A percentile compares a stretch with the other conserved stretches of the same genome.
Evolutionary conservation across 2,113 vertebrate species (phyloP).

Genomic region (Psettodes erumei): DNA sequence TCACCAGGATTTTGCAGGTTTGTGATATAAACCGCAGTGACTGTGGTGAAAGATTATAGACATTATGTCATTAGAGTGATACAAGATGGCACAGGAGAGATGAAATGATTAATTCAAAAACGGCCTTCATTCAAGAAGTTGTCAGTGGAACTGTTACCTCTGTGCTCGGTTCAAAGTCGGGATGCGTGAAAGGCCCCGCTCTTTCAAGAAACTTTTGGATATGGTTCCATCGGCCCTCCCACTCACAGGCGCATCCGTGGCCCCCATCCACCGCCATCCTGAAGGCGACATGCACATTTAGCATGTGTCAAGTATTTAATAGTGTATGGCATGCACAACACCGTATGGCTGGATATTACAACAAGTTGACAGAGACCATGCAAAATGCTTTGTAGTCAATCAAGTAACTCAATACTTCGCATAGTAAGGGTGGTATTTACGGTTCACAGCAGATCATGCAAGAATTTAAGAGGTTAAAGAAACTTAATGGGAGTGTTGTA

Average conservation of each 20-base stretch:
- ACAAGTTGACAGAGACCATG: not conserved
- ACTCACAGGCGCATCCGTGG: conserved; percentile 89
- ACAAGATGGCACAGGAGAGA: not conserved
- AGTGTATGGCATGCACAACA: not conserved
- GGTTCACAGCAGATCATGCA: conserved; percentile 24
- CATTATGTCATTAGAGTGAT: not conserved
- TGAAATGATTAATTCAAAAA: not conserved
- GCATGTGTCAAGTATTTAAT: not conserved
- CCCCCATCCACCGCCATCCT: conserved; percentile 96
- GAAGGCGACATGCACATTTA: conserved; percentile 80
- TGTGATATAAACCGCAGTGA: conserved; percentile 93
- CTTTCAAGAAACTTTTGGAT: conserved; percentile 95
- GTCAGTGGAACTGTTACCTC: conserved; percentile 83
- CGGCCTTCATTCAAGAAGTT: not conserved
- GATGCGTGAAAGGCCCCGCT: conserved; percentile 95
- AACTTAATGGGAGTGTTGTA: not conserved
- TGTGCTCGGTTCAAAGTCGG: conserved; percentile 94
- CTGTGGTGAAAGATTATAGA: conserved; percentile 74
- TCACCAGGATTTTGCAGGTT: conserved; percentile 94
- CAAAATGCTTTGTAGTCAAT: not conserved
- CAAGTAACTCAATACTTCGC: conserved; percentile 6
- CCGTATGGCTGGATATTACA: not conserved
- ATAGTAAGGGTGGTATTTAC: not conserved
- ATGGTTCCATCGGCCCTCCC: conserved; percentile 96
- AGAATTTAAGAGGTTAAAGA: not conserved